Evolutionary conservation across 1,140 invertebrate genomes (phyloP).

Genomic region (Pseudomyrmex flavicornis): DNA sequence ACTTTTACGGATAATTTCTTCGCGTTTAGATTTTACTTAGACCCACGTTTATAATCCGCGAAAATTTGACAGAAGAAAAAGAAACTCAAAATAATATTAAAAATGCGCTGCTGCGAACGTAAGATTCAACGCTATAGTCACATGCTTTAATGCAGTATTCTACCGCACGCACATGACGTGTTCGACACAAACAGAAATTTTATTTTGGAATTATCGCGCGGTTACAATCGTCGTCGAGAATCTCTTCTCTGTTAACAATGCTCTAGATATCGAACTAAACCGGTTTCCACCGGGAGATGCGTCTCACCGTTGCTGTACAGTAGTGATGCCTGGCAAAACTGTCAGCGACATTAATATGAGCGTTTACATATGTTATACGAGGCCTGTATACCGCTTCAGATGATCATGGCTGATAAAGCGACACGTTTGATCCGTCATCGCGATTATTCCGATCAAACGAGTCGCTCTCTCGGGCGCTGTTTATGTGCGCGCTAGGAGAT

Average conservation of each 20-base stretch:
- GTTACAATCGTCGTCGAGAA: slow-evolving; percentile 1
- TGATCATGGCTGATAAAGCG: slow-evolving; percentile 60
- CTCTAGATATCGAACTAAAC: slow-evolving; percentile 65
- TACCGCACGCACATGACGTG: too few relatives aligned
- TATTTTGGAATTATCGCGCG: slow-evolving; percentile 7
- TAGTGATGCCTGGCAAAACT: slow-evolving; percentile 44
- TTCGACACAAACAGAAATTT: not conserved
- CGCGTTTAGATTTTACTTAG: too few relatives aligned
- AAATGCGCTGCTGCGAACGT: too few relatives aligned
- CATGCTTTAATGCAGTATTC: too few relatives aligned
- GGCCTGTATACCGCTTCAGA: slow-evolving; percentile 57
- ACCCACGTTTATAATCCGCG: too few relatives aligned
- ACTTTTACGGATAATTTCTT: too few relatives aligned
- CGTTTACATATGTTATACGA: slow-evolving; percentile 60
- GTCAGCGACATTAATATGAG: slow-evolving; percentile 64
- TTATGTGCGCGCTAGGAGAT: slow-evolving; percentile 17
- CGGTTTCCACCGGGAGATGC: slow-evolving; percentile 50
- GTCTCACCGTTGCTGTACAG: slow-evolving; percentile 41
- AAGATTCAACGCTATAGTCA: too few relatives aligned
- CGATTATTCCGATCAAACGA: slow-evolving; percentile 46
- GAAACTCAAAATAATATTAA: too few relatives aligned
- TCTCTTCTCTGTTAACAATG: slow-evolving; percentile 61
- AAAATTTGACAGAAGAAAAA: too few relatives aligned
- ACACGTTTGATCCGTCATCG: slow-evolving; percentile 65
- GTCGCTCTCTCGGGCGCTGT: not conserved